Evolutionary conservation across 2,888 invertebrate genomes (phyloP), one percentile per base, ranked within the genome.

Genomic region (Xanthia icteritia): DNA sequence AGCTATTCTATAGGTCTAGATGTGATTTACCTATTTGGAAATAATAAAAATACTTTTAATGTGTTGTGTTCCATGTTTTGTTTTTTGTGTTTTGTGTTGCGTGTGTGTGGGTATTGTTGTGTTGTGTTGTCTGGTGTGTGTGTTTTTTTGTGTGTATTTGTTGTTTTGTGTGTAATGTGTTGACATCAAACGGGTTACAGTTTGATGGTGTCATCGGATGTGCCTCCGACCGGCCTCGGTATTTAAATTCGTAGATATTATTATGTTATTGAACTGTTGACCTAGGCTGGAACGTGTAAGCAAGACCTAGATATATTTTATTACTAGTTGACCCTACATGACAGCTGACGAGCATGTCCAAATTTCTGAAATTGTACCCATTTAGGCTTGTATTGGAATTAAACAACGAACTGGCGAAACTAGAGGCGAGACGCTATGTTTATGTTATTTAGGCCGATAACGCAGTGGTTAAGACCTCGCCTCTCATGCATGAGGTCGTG

Each of bases 251-350:
- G 15, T 39, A 51, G 70, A 45, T 70, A 39, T 48, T 1, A 56
- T 56, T 56, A 71, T 73, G 48, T 71, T 71, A 71, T 60, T 81
- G 71, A 82, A 78, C 78, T 72, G n/a, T 75, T 61, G 69, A 54
- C 72, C 63, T 58, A 68, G 23, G 23, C 36, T 70, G 11, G 17
- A 77, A 56, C 9, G 15, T 66, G 13, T 51, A 39, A 15, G 64
- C 17, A 39, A 17, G 4, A 42, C 13, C 36, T n/a, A 65, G 65
- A 36, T n/a, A 17, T 36, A 42, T 15, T 64, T 45, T 23, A 45
- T 45, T 45, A 36, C 13, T 15, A 39, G 4, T 4, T 31, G 60
- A 60, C 31, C 4, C 31, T n/a, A n/a, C n/a, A n/a, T n/a, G n/a
- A n/a, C n/a, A n/a, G n/a, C n/a, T n/a, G n/a, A n/a, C n/a, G n/a